Base-by-base conservation (phyloP, 1,140 invertebrate species). In the Drosophila willistoni region DNA sequence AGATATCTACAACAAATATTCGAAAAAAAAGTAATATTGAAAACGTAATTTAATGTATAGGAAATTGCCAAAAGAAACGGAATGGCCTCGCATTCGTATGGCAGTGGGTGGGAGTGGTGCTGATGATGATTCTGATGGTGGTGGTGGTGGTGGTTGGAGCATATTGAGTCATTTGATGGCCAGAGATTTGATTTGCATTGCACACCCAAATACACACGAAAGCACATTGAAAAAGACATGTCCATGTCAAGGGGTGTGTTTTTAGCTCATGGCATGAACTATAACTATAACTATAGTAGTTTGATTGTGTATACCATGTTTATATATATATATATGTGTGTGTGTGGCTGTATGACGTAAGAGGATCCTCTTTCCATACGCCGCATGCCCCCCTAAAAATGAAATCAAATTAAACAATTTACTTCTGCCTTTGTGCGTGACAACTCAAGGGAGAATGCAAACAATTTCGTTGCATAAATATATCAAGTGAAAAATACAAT, bases 361-460 rank as follows among this genome's bases (percentile, higher is more conserved):
- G 82, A 74, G 83, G 22, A 13, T 39, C 36, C 36, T 12, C 36
- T 3, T 13, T 13, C 36, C 36, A 12, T 0, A 9, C 10, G 9
- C 34, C 10, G 7, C 34, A 36, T 7, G 10, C 2, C 34, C 10
- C 10, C 36, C 68, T 51, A 65, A 69, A 44, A 65, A 39, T 79
- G 59, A 89, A 90, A 89, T 89, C 85, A 89, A 89, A 89, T 89
- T 89, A 89, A 90, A 89, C 84, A 89, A 90, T 90, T 90, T 89
- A 78, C 77, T 84, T 84, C 64, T 74, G 77, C 81, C 85, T 84
- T 90, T 89, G 85, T 89, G 84, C 84, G 84, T 89, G 84, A 89
- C 84, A 89, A 81, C 84, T 89, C 84, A 90, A 89, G 84, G 84
- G 84, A 89, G 73, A 89, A 89, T 72, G 77, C 84, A 84, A 84